Percentiles rank a stretch among this genome's conserved stretches.
These are phyloP conservation scores for Percina caprodes DNA, from an alignment of 2,113 vertebrate species.

Conservation along the genomic window DNA sequence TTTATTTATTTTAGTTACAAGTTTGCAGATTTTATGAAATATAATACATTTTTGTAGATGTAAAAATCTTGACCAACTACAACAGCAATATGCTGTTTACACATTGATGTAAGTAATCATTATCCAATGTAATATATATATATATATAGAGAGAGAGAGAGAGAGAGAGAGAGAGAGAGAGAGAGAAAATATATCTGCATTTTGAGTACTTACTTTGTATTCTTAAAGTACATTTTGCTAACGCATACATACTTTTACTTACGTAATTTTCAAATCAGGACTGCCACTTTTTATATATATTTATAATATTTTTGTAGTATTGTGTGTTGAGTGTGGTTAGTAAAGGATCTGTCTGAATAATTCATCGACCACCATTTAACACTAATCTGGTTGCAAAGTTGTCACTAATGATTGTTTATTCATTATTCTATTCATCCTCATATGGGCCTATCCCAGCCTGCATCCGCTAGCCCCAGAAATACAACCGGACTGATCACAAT, in stretches of 20 bases:
- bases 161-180: too few relatives aligned
- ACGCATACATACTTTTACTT: background rate
- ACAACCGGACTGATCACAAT: background rate
- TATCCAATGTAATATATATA: background rate
- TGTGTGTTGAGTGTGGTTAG: background rate
- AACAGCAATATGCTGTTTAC: background rate
- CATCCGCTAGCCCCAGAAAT: background rate
- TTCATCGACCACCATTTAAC: background rate
- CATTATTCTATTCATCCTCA: background rate
- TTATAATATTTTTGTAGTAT: background rate
- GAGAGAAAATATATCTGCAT: too few relatives aligned
- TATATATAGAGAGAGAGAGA: too few relatives aligned
- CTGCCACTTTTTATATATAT: too few relatives aligned
- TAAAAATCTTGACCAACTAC: background rate
- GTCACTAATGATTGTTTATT: background rate
- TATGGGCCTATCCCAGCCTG: background rate
- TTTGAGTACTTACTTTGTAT: background rate
- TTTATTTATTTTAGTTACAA: background rate
- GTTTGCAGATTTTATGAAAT: background rate
- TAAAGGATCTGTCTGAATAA: background rate
- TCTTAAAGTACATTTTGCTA: background rate
- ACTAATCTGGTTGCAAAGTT: background rate
- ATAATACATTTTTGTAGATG: background rate
- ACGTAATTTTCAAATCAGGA: background rate
- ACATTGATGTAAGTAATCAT: background rate